Percentiles rank a stretch among this genome's conserved stretches.
Evolutionary conservation across 2,113 vertebrate genomes (phyloP).

Genomic region (Pelecanoides urinatrix): DNA sequence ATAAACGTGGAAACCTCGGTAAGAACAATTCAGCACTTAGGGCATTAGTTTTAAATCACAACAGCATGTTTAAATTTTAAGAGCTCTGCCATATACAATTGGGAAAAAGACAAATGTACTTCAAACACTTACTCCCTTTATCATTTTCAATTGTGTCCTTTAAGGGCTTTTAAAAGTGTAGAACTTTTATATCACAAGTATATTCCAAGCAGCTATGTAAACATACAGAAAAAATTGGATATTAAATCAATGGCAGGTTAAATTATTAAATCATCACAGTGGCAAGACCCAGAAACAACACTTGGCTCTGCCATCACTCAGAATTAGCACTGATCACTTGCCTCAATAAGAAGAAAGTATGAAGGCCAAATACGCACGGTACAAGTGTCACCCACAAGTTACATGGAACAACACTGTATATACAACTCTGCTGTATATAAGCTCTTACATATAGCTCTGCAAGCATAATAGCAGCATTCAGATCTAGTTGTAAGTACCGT

Average conservation of each 20-base stretch:
- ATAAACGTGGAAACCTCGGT: background rate
- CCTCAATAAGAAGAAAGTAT: background rate
- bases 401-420: background rate
- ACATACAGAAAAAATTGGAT: background rate
- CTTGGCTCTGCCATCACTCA: background rate
- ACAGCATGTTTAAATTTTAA: background rate
- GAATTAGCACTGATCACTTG: background rate
- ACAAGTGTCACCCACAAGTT: background rate
- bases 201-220: background rate
- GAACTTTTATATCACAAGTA: background rate
- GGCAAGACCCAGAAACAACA: background rate
- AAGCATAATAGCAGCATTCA: background rate
- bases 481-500: background rate
- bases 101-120: background rate
- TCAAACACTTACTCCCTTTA: background rate
- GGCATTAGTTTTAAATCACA: background rate
- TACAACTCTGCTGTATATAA: background rate
- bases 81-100: background rate
- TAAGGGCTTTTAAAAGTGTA: background rate
- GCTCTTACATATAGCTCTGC: background rate
- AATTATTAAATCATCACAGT: background rate
- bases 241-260: background rate
- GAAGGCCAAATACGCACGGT: background rate
- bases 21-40: background rate
- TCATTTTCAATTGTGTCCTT: background rate